These are phyloP conservation scores for Andrena chrysosceles DNA, from an alignment of 2,888 invertebrate species.

Conservation along the genomic window DNA sequence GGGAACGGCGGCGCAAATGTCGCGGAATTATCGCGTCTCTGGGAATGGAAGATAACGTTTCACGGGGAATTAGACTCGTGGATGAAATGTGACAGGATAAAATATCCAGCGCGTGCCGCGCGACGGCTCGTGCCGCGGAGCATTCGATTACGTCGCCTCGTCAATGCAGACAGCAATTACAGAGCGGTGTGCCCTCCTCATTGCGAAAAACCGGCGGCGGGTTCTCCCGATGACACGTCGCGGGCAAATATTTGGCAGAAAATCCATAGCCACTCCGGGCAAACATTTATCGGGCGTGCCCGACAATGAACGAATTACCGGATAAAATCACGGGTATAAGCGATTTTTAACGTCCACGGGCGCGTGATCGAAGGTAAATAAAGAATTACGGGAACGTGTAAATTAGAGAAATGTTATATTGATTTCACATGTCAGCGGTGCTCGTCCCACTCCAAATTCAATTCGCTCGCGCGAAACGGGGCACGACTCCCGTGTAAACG, in stretches of 20 bases:
- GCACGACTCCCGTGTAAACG: slow-evolving; percentile 19
- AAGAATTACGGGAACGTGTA: slow-evolving; percentile 22
- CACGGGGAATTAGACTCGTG: slow-evolving; percentile 41
- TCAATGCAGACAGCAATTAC: slow-evolving; percentile 62
- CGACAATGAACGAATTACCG: slow-evolving; percentile 61
- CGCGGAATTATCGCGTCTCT: slow-evolving; percentile 18
- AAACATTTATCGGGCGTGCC: slow-evolving; percentile 67
- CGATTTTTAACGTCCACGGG: slow-evolving; percentile 59
- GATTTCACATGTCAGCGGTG: slow-evolving; percentile 42
- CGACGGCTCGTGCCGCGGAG: slow-evolving; percentile 28
- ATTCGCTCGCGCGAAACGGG: slow-evolving; percentile 8
- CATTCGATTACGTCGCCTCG: slow-evolving; percentile 64
- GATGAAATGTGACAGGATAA: slow-evolving; percentile 34
- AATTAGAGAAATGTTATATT: slow-evolving; percentile 44
- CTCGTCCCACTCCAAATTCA: slow-evolving; percentile 15
- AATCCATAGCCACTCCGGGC: slow-evolving; percentile 60
- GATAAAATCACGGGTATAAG: slow-evolving; percentile 49
- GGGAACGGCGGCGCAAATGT: not conserved
- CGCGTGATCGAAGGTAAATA: slow-evolving; percentile 37
- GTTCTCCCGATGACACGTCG: slow-evolving; percentile 57
- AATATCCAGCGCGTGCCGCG: slow-evolving; percentile 32
- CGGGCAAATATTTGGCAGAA: slow-evolving; percentile 72
- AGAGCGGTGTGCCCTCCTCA: slow-evolving; percentile 50
- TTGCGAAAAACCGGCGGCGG: slow-evolving; percentile 52
- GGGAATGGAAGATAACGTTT: slow-evolving; percentile 29